Evolutionary conservation across 2,113 vertebrate genomes (phyloP).

Genomic region (Xyliphius kryptos): DNA sequence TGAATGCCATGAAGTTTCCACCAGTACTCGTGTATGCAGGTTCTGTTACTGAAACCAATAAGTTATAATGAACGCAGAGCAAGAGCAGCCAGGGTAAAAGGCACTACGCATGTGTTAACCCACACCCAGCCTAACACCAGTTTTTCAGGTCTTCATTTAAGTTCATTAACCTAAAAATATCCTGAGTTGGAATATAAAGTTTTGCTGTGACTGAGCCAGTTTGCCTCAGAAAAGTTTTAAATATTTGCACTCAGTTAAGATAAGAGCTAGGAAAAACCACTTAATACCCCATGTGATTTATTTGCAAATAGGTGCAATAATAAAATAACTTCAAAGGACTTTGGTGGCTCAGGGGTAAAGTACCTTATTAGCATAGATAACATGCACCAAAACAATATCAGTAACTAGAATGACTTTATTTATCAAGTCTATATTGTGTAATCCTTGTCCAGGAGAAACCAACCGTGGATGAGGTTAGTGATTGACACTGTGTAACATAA

Average conservation of each 20-base stretch:
- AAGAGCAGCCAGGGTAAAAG: neutral
- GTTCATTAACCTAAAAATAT: neutral
- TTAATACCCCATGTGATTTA: too few relatives aligned
- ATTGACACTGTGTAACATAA: too few relatives aligned
- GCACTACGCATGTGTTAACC: constrained; percentile 24
- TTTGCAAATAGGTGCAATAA: neutral
- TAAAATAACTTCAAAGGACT: neutral
- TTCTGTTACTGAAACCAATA: neutral
- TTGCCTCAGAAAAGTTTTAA: too few relatives aligned
- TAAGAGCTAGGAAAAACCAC: too few relatives aligned
- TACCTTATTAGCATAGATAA: neutral
- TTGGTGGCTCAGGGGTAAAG: neutral
- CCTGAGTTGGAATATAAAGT: neutral
- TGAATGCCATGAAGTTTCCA: constrained; percentile 10
- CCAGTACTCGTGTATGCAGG: neutral
- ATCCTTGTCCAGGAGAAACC: too few relatives aligned
- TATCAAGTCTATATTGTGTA: too few relatives aligned
- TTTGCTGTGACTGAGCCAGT: neutral
- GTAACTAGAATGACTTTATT: too few relatives aligned
- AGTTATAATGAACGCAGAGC: neutral
- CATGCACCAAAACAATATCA: neutral
- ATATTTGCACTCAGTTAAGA: too few relatives aligned
- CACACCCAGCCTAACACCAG: constrained; percentile 62
- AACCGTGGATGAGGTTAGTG: too few relatives aligned
- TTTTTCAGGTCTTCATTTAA: constrained; percentile 51